phyloP scores from a whole-genome alignment of 2,888 invertebrate species.

The Oligia latruncula region DNA sequence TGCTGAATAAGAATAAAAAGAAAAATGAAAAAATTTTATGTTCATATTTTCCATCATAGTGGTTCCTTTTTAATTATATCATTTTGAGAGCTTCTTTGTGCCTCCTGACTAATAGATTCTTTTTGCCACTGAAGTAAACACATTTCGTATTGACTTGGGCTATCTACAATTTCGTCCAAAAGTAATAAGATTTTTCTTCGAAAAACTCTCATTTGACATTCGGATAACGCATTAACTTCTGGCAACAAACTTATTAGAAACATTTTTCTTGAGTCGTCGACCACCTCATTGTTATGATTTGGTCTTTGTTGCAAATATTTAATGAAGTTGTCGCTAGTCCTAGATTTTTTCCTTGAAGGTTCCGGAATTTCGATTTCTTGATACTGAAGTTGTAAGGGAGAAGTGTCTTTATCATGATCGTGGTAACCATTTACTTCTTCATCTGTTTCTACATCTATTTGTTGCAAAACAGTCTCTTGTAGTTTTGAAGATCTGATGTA shows the following conservation, averaged over 20 bases:
- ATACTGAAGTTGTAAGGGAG: slow-evolving; percentile 43
- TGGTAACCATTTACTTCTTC: slow-evolving; percentile 63
- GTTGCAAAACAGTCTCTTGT: slow-evolving; percentile 42
- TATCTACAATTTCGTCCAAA: slow-evolving; percentile 70
- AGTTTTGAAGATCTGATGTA: slow-evolving; percentile 68
- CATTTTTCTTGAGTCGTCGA: slow-evolving; percentile 66
- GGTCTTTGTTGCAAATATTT: slow-evolving; percentile 48
- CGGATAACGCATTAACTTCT: slow-evolving; percentile 72
- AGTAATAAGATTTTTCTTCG: slow-evolving; percentile 72
- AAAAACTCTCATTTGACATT: slow-evolving; percentile 73
- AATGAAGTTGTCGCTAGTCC: slow-evolving; percentile 29
- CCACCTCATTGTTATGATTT: slow-evolving; percentile 51
- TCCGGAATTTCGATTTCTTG: slow-evolving; percentile 49
- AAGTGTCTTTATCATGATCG: slow-evolving; percentile 40
- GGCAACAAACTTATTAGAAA: slow-evolving; percentile 74
- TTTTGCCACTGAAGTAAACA: slow-evolving; percentile 59
- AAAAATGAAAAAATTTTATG: neutral
- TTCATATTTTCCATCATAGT: slow-evolving; percentile 16
- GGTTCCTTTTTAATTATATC: slow-evolving; percentile 55
- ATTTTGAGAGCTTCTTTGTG: slow-evolving; percentile 35
- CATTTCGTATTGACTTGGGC: slow-evolving; percentile 56
- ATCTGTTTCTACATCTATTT: slow-evolving; percentile 67
- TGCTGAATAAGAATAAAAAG: neutral
- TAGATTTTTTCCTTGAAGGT: slow-evolving; percentile 50
- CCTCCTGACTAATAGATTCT: slow-evolving; percentile 51